A percentile compares a stretch with the other conserved stretches of the same genome.
Evolutionary conservation across 1,140 invertebrate species (phyloP).

Genomic region (Drosophila miranda): DNA sequence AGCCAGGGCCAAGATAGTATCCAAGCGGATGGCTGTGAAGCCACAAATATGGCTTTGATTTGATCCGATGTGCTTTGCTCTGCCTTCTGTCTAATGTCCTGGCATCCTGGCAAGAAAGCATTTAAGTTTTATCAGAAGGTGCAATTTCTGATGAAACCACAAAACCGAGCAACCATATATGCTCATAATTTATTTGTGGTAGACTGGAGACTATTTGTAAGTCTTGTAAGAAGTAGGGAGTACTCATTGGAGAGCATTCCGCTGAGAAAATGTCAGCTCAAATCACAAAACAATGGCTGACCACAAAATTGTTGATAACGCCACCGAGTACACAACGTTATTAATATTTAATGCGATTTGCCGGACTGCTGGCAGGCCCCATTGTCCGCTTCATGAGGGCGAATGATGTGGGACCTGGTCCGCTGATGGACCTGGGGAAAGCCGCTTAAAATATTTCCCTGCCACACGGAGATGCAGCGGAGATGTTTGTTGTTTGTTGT

Average conservation of each 20-base stretch:
- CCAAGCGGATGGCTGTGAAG: background rate
- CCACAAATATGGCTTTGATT: too few species aligned
- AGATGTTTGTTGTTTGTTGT: constrained; percentile 4
- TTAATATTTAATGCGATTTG: constrained; percentile 74
- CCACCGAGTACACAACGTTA: constrained; percentile 73
- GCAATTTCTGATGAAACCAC: background rate
- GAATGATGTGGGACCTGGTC: constrained; percentile 36
- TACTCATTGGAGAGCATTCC: too few species aligned
- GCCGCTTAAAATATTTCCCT: constrained; percentile 75
- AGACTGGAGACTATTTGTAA: too few species aligned
- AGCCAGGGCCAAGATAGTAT: background rate
- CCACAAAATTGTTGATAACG: constrained; percentile 64
- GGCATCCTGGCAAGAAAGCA: too few species aligned
- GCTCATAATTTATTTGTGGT: too few species aligned
- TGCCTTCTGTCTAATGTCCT: too few species aligned
- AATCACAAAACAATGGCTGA: constrained; percentile 22
- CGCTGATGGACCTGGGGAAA: constrained; percentile 71
- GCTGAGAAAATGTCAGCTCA: too few species aligned
- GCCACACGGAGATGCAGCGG: constrained; percentile 21
- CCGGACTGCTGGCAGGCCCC: background rate
- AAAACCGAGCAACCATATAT: too few species aligned
- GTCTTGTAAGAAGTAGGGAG: too few species aligned
- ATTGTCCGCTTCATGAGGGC: constrained; percentile 48
- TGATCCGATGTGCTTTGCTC: too few species aligned
- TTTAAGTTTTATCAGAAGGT: too few species aligned